Evolutionary conservation across 2,113 vertebrate genomes (phyloP).

Genomic region (Progne subis): DNA sequence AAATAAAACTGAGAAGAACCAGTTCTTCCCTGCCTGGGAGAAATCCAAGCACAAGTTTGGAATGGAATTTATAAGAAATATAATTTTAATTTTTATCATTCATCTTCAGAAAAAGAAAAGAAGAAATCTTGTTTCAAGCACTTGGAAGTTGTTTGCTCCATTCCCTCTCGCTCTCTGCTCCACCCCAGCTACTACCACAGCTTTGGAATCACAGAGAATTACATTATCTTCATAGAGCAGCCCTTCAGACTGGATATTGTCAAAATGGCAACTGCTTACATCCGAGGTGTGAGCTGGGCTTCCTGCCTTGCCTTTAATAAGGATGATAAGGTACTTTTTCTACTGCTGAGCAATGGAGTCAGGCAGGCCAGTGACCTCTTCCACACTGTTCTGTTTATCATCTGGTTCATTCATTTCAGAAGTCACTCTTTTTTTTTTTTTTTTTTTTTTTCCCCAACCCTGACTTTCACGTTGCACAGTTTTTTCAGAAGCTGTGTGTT

Average conservation of each 20-base stretch:
- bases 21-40: neutral
- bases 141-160: conserved; percentile 80
- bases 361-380: neutral
- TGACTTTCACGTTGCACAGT: neutral
- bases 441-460: neutral
- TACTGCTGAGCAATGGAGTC: neutral
- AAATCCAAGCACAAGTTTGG: neutral
- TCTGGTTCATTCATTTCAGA: neutral
- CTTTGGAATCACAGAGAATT: conserved; percentile 90
- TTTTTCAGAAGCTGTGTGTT: neutral
- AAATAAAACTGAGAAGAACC: neutral
- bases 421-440: neutral
- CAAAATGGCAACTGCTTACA: conserved; percentile 87
- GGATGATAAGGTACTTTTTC: conserved; percentile 79
- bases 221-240: conserved; percentile 91
- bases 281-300: conserved; percentile 86
- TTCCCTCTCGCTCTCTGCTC: conserved; percentile 82
- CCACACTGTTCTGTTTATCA: neutral
- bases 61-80: neutral
- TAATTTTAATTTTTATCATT: neutral
- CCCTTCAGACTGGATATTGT: conserved; percentile 88
- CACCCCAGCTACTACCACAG: conserved; percentile 94
- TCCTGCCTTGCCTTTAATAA: conserved; percentile 83
- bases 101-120: conserved; percentile 51
- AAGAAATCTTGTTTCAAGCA: conserved; percentile 72